Evolutionary conservation across 2,888 invertebrate genomes (phyloP).

Genomic region (Myopa testacea): DNA sequence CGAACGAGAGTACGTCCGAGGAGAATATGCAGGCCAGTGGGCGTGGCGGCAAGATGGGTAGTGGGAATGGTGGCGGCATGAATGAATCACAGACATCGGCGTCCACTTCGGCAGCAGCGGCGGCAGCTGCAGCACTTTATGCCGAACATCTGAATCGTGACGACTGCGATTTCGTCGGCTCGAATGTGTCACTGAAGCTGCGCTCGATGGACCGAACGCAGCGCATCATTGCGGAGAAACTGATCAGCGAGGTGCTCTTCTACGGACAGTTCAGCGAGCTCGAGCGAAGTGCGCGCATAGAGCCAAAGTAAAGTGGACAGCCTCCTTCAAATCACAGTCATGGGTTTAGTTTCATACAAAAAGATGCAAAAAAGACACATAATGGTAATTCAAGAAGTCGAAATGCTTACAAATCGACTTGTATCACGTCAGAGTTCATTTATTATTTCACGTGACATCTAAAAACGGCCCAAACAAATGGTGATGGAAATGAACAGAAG

Average conservation of each 20-base stretch:
- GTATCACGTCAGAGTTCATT: background rate
- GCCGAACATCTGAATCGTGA: conserved; percentile 61
- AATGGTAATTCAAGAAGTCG: background rate
- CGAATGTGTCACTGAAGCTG: conserved; percentile 64
- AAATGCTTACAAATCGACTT: background rate
- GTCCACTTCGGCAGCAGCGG: conserved; percentile 53
- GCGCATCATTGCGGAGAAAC: conserved; percentile 66
- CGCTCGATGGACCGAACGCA: conserved; percentile 66
- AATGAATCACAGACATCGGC: conserved; percentile 53
- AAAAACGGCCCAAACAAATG: background rate
- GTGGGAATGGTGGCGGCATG: conserved; percentile 41
- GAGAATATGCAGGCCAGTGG: conserved; percentile 51
- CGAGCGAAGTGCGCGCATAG: conserved; percentile 63
- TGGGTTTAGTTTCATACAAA: background rate
- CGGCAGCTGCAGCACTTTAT: conserved; percentile 59
- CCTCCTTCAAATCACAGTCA: background rate
- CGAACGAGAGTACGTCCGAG: conserved; percentile 60
- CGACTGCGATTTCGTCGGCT: conserved; percentile 65
- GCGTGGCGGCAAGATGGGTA: conserved; percentile 49
- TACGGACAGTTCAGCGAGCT: conserved; percentile 66
- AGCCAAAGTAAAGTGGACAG: conserved; percentile 60
- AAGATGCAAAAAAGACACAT: conserved; percentile 3
- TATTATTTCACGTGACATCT: background rate
- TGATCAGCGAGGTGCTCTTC: conserved; percentile 65
- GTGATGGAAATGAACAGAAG: too few relatives aligned